Base-by-base conservation (phyloP, 1,140 invertebrate species). In the Stegodyphus mimosarum region DNA sequence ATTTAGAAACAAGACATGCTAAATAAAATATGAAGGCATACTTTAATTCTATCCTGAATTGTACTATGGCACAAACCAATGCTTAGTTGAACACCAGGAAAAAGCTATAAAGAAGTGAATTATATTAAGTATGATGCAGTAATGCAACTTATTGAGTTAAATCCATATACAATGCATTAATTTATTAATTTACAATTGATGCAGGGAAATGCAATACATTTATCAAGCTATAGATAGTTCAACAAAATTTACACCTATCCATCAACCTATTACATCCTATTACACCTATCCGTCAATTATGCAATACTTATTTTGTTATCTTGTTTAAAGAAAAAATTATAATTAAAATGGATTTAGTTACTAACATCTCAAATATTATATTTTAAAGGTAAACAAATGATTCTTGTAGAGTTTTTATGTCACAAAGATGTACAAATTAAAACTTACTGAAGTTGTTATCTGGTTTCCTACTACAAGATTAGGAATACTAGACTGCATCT, bases 391-490 rank as follows among this genome's bases (percentile, higher is more conserved):
- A 33, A 33, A 33, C 33, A 33, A 33, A 33, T 33, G 33, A 1
- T 33, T 33, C 33, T 33, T 33, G 33, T 33, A 33, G 33, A 33
- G 33, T 33, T 33, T 33, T 33, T 33, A 33, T 33, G 33, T 33
- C 33, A 33, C 33, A 33, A n/a, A 33, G 33, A 33, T 3, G 33
- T 33, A 33, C 33, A 33, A 33, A 60, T 60, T 60, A 71, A 74
- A 83, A 92, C 92, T 92, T 91, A 96, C 95, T 66, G 97, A 97
- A 13, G 96, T 96, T 91, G 98, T 96, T 87, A 99, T 99, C 91
- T 98, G 96, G 91, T 98, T 99, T 69, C 96, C 97, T 72, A 98
- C 96, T 51, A 99, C 97, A 93, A 99, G 95, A 89, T 98, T 97
- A 9, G 97, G 97, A 89, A 99, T 97, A 1, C 95, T 94, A 5